phyloP scores from a whole-genome alignment of 2,113 vertebrate genomes.

The Phrynosoma blainvillii region DNA sequence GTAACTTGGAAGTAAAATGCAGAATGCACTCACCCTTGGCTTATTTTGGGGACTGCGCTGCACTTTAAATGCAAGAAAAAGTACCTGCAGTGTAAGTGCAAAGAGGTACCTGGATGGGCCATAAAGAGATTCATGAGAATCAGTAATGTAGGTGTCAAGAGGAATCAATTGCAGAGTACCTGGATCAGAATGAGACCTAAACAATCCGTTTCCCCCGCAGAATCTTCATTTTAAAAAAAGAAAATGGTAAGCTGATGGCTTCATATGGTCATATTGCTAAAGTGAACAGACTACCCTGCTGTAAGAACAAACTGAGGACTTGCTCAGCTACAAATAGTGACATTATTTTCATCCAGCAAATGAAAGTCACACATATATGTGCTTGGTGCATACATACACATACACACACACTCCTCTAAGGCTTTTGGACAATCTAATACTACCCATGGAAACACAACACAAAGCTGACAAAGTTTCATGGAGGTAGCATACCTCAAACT shows the following conservation, averaged over 20 bases:
- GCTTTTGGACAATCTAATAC: constrained; percentile 17
- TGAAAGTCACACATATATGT: background rate
- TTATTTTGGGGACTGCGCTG: background rate
- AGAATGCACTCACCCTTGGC: background rate
- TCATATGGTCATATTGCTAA: constrained; percentile 74
- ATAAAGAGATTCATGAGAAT: background rate
- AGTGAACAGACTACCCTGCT: constrained; percentile 56
- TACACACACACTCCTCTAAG: background rate
- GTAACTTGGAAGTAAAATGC: background rate
- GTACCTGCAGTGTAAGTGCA: background rate
- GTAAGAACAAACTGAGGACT: constrained; percentile 52
- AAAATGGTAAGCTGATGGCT: constrained; percentile 54
- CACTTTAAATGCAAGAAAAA: background rate
- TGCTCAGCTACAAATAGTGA: constrained; percentile 29
- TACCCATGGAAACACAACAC: background rate
- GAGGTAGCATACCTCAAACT: constrained; percentile 28
- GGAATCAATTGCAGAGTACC: background rate
- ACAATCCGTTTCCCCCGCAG: constrained; percentile 49
- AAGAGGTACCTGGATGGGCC: background rate
- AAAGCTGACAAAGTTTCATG: background rate
- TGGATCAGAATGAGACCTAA: background rate
- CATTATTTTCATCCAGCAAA: constrained; percentile 25
- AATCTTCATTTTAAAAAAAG: constrained; percentile 49
- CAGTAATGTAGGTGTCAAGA: background rate
- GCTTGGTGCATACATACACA: background rate